Conservation (phyloP, 2,888 invertebrate species). For the Rhagonycha fulva region DNA sequence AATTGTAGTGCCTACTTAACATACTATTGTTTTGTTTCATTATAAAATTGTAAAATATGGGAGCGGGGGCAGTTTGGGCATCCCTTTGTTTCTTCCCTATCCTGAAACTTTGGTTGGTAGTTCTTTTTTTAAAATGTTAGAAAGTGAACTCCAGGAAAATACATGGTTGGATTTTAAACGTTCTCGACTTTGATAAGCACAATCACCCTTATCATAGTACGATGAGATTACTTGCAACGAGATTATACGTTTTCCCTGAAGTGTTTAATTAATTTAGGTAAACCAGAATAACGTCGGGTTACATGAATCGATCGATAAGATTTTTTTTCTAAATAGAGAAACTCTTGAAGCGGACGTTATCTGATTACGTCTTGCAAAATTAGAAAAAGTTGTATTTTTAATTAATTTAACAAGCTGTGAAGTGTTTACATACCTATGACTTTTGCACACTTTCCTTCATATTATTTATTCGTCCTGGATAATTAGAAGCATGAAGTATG, state of each 20-base stretch:
- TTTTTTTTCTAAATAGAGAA: neutral
- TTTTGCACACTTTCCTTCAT: neutral
- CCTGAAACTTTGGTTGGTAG: no score
- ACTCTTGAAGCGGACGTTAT: neutral
- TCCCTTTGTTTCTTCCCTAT: no score
- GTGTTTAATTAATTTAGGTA: neutral
- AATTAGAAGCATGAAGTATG: neutral
- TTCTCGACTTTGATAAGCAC: neutral
- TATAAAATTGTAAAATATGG: no score
- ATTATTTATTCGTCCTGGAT: neutral
- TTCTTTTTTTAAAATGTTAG: no score
- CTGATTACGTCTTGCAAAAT: neutral
- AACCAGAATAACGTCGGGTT: neutral
- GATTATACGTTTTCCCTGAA: neutral
- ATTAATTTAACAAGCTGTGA: neutral
- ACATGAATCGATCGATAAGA: neutral
- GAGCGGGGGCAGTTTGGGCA: no score
- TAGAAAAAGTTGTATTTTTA: neutral
- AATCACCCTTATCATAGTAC: neutral
- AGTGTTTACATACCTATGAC: neutral
- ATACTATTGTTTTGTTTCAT: no score
- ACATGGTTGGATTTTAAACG: neutral
- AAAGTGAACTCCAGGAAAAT: no score
- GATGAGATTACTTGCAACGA: neutral
- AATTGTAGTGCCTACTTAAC: no score